Base-by-base conservation (phyloP, 35 echinoderm and acorn worm genomes). In the Acanthaster planci region DNA sequence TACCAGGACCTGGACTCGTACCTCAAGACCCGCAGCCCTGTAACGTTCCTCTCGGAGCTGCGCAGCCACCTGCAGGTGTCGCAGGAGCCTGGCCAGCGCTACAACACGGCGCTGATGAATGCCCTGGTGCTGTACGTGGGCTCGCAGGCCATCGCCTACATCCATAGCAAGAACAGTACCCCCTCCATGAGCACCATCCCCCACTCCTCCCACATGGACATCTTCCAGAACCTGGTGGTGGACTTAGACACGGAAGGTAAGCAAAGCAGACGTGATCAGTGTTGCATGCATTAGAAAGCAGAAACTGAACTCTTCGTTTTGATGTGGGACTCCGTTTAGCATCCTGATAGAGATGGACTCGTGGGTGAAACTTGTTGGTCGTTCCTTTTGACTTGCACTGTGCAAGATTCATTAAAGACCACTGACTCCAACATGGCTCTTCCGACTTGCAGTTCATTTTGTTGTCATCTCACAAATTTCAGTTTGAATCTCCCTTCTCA, bases 121-220 rank as follows among this genome's bases (percentile, higher is more conserved):
- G 96, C 96, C 31, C 54, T 99, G 82, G 96, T 99, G 36, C 88
- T 99, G 15, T 99, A 99, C 56, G 96, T 99, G 9, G 96, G 96
- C 9, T 94, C 92, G 55, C 96, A 99, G 83, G 96, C 96, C 23
- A 99, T 99, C 76, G 92, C 92, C 29, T 99, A 91, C 91, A 94
- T 99, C 52, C 96, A 94, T 59, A 99, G 96, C 57, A 99, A 99
- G 51, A 92, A 92, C 56, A 87, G 92, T 75, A 91, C 96, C 39
- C 96, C 96, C 39, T 99, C 96, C 39, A 99, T 99, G 96, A 99
- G 92, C 44, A 99, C 93, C 40, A 99, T 99, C 27, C 93, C 96
- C 4, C 96, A 99, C 51, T 99, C 96, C 5, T 97, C 95, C 0
- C 96, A 99, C 37, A 99, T 99, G 96, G 96, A 99, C 79, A 99